A percentile compares a stretch with the other conserved stretches of the same genome.
phyloP scores from a whole-genome alignment of 2,888 invertebrate species.

The Amorpha juglandis region DNA sequence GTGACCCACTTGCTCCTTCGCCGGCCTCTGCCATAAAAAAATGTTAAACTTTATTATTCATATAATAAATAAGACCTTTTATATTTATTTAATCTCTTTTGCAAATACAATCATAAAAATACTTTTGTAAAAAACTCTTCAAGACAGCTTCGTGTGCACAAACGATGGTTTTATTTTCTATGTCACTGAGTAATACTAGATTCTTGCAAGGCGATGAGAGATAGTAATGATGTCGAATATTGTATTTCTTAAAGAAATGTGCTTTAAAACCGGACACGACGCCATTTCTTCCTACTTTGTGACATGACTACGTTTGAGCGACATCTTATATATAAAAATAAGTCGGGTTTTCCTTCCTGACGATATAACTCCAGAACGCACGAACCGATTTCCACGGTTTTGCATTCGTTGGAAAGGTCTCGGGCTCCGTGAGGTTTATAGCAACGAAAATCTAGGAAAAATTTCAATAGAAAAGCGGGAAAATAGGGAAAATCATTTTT shows the following conservation, averaged over 20 bases:
- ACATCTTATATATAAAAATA: neutral
- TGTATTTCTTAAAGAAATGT: conserved; percentile 31
- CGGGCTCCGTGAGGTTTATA: no score
- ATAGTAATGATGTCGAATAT: conserved; percentile 36
- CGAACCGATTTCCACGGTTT: no score
- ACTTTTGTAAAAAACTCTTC: conserved; percentile 30
- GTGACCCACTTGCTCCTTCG: no score
- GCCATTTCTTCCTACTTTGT: neutral
- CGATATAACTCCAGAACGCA: no score
- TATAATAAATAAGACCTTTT: no score
- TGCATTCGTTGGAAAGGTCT: no score
- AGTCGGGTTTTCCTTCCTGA: no score
- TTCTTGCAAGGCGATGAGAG: conserved; percentile 31
- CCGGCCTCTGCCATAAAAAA: no score
- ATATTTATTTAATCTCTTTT: neutral
- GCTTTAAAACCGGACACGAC: neutral
- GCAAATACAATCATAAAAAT: neutral
- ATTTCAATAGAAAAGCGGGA: no score
- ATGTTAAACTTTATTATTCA: no score
- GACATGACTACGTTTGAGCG: neutral
- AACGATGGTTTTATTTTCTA: conserved; percentile 43
- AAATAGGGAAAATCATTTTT: no score
- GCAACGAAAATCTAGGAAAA: no score
- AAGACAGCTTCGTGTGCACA: conserved; percentile 38
- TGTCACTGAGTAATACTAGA: conserved; percentile 39